A percentile compares a stretch with the other conserved stretches of the same genome.
Evolutionary conservation across 1,140 invertebrate genomes (phyloP).

Genomic region (Zaprionus inermis): DNA sequence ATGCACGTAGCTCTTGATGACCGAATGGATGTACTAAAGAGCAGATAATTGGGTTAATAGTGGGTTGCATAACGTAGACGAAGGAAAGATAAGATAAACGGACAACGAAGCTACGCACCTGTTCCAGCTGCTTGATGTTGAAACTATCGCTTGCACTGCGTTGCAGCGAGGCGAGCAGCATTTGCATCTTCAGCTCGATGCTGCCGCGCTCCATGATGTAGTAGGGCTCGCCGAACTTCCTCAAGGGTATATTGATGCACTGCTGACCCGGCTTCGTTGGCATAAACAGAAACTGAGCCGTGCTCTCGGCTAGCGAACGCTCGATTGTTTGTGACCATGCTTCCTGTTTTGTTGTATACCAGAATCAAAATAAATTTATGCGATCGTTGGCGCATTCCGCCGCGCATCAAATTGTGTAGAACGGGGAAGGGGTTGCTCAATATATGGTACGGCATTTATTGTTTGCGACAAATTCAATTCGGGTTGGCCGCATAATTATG

Average conservation of each 20-base stretch:
- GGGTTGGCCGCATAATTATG: slow-evolving; percentile 55
- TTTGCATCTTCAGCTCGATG: slow-evolving; percentile 72
- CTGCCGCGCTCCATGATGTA: slow-evolving; percentile 76
- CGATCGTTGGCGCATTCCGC: slow-evolving; percentile 27
- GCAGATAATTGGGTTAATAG: neutral
- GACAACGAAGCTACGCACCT: slow-evolving; percentile 38
- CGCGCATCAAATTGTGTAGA: neutral
- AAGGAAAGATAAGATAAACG: neutral
- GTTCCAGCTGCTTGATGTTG: slow-evolving; percentile 73
- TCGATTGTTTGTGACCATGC: slow-evolving; percentile 76
- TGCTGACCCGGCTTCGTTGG: slow-evolving; percentile 65
- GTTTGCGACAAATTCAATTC: slow-evolving; percentile 70
- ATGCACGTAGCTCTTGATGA: slow-evolving; percentile 79
- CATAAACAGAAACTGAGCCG: slow-evolving; percentile 74
- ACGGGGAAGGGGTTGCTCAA: neutral
- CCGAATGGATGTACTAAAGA: slow-evolving; percentile 76
- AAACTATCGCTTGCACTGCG: slow-evolving; percentile 53
- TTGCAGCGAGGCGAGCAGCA: slow-evolving; percentile 60
- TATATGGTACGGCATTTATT: slow-evolving; percentile 20
- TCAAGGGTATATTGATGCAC: slow-evolving; percentile 58
- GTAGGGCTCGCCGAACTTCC: slow-evolving; percentile 70
- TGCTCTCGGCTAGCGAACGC: slow-evolving; percentile 66
- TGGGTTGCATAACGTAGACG: too few species aligned
- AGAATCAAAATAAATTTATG: slow-evolving; percentile 30
- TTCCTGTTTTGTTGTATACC: slow-evolving; percentile 60